Conservation (phyloP, 2,888 invertebrate species). For the Platycheirus rosarum region DNA sequence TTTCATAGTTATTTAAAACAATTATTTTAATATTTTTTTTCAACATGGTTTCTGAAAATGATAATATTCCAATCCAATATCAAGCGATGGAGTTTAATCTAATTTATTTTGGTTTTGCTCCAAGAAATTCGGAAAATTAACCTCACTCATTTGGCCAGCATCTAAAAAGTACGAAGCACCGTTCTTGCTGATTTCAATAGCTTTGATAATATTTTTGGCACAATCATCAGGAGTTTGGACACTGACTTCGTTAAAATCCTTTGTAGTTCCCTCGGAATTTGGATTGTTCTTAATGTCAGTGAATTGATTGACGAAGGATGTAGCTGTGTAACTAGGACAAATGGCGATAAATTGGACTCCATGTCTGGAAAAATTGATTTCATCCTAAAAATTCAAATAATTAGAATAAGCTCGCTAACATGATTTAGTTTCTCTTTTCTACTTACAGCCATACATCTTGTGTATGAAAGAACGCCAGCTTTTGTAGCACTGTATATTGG, state of each 20-base stretch:
- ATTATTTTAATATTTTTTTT: too few species aligned
- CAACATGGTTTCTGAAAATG: too few species aligned
- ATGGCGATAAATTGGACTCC: slow-evolving; percentile 78
- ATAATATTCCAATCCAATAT: too few species aligned
- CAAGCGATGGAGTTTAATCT: too few species aligned
- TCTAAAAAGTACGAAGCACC: slow-evolving; percentile 76
- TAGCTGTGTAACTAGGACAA: slow-evolving; percentile 76
- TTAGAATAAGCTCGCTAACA: not conserved
- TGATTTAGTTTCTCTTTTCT: too few species aligned
- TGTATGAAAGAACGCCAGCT: slow-evolving; percentile 81
- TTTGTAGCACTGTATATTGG: slow-evolving; percentile 82
- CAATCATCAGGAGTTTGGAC: slow-evolving; percentile 75
- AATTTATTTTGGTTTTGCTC: too few species aligned
- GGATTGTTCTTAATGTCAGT: slow-evolving; percentile 68
- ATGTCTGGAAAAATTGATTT: slow-evolving; percentile 7
- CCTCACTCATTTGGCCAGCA: slow-evolving; percentile 73
- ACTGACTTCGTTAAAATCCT: slow-evolving; percentile 45
- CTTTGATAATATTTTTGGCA: slow-evolving; percentile 75
- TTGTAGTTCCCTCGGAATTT: slow-evolving; percentile 44
- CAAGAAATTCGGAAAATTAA: slow-evolving; percentile 55
- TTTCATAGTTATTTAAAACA: too few species aligned
- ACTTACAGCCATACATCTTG: slow-evolving; percentile 79
- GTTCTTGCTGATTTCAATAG: slow-evolving; percentile 75
- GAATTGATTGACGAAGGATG: slow-evolving; percentile 59
- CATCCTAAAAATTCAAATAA: slow-evolving; percentile 11